These are phyloP conservation scores for Amazona guildingii DNA, from an alignment of 2,113 vertebrate species.

Conservation along the genomic window DNA sequence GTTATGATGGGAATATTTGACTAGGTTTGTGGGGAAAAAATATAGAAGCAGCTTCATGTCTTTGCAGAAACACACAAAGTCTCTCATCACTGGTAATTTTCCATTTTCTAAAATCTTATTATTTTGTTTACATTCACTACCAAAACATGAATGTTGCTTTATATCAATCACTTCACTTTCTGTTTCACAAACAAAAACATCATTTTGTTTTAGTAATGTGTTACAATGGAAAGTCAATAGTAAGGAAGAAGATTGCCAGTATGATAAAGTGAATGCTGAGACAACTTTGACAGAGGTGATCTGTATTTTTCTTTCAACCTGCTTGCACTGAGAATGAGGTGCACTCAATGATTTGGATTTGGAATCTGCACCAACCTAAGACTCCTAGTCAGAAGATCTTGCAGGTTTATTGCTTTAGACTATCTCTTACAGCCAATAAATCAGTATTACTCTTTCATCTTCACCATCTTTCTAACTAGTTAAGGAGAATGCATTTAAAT, in stretches of 20 bases:
- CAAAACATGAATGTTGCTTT: not conserved
- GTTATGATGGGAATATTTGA: not conserved
- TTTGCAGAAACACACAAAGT: not conserved
- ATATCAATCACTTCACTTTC: constrained; percentile 12
- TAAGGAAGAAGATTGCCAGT: constrained; percentile 18
- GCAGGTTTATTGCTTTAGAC: not conserved
- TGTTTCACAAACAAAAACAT: constrained; percentile 42
- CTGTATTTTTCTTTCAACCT: constrained; percentile 41
- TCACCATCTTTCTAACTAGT: not conserved
- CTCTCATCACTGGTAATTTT: not conserved
- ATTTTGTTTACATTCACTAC: not conserved
- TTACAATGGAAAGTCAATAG: constrained; percentile 34
- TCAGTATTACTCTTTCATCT: not conserved
- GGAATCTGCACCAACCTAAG: not conserved
- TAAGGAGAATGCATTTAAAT: not conserved
- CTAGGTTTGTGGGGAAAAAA: not conserved
- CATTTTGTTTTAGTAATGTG: constrained; percentile 15
- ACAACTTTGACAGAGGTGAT: constrained; percentile 26
- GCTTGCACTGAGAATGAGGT: not conserved
- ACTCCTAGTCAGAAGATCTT: not conserved
- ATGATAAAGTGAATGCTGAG: constrained; percentile 1
- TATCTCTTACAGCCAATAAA: not conserved
- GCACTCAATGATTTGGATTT: not conserved
- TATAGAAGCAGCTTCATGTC: not conserved
- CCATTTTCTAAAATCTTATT: not conserved